phyloP scores from a whole-genome alignment of 2,888 invertebrate species.

The Drosophila kambysellisi region DNA sequence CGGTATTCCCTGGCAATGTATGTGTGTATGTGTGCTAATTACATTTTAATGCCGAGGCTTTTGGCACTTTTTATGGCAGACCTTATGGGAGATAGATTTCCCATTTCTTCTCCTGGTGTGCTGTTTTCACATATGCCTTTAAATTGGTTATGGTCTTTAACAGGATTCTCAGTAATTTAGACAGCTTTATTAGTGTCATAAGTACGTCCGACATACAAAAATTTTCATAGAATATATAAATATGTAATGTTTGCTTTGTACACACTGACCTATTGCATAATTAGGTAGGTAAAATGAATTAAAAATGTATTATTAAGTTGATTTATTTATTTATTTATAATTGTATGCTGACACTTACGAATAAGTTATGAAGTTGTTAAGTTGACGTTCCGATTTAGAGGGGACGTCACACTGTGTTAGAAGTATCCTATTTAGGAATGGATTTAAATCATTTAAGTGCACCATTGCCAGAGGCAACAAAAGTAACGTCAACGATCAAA shows the following conservation, averaged over 20 bases:
- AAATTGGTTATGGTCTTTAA: neutral
- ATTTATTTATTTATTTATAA: neutral
- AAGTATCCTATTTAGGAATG: constrained; percentile 4
- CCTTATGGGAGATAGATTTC: constrained; percentile 15
- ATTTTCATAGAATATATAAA: neutral
- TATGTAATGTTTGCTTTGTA: neutral
- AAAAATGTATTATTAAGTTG: neutral
- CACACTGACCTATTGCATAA: neutral
- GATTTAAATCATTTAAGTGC: constrained; percentile 29
- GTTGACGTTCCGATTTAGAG: too few relatives aligned
- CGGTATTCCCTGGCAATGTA: constrained; percentile 7
- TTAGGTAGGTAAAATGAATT: neutral
- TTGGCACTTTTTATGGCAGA: constrained; percentile 49
- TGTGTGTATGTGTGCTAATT: constrained; percentile 53
- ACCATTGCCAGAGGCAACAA: constrained; percentile 11
- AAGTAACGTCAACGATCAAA: constrained; percentile 17
- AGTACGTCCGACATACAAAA: neutral
- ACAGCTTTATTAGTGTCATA: constrained; percentile 8
- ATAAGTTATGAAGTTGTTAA: neutral
- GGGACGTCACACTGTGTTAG: neutral
- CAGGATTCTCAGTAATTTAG: neutral
- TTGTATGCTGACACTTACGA: neutral
- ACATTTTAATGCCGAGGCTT: constrained; percentile 66
- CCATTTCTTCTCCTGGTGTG: constrained; percentile 4
- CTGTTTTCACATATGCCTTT: neutral